Conservation (phyloP, 2,888 invertebrate genomes). For the Lacanobia oleracea region DNA sequence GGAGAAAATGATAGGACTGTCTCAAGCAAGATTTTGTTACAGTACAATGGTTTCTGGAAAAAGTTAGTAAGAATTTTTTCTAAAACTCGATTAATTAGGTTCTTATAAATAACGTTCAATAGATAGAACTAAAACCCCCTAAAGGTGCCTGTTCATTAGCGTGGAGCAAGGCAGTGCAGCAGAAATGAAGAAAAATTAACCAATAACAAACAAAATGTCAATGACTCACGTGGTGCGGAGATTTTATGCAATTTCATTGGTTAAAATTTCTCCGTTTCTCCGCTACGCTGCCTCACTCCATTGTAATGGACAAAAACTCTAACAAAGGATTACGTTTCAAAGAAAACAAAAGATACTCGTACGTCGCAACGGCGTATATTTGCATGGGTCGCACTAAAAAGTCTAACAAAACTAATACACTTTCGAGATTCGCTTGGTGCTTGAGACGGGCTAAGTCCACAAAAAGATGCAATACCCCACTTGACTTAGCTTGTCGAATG, state of each 20-base stretch:
- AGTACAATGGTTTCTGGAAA: conserved; percentile 1
- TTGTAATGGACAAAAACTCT: too few relatives aligned
- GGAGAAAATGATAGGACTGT: conserved; percentile 51
- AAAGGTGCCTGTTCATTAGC: neutral
- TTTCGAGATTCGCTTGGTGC: conserved; percentile 43
- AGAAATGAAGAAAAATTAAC: too few relatives aligned
- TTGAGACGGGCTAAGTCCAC: conserved; percentile 44
- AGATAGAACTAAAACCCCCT: neutral
- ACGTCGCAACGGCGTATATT: conserved; percentile 22
- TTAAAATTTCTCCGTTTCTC: too few relatives aligned
- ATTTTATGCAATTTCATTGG: too few relatives aligned
- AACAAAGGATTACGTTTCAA: conserved; percentile 4
- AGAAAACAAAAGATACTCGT: conserved; percentile 8
- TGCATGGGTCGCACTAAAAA: conserved; percentile 47
- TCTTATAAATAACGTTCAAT: neutral
- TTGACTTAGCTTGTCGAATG: conserved; percentile 37
- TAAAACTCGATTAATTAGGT: neutral
- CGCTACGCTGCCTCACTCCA: too few relatives aligned
- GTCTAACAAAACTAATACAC: conserved; percentile 49
- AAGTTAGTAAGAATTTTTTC: neutral
- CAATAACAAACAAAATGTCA: too few relatives aligned
- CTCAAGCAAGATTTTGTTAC: conserved; percentile 23
- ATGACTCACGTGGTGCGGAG: too few relatives aligned
- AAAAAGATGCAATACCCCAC: conserved; percentile 57
- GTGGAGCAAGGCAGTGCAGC: too few relatives aligned